phyloP scores from a whole-genome alignment of 1,140 invertebrate genomes.

The Armadillidium nasatum region DNA sequence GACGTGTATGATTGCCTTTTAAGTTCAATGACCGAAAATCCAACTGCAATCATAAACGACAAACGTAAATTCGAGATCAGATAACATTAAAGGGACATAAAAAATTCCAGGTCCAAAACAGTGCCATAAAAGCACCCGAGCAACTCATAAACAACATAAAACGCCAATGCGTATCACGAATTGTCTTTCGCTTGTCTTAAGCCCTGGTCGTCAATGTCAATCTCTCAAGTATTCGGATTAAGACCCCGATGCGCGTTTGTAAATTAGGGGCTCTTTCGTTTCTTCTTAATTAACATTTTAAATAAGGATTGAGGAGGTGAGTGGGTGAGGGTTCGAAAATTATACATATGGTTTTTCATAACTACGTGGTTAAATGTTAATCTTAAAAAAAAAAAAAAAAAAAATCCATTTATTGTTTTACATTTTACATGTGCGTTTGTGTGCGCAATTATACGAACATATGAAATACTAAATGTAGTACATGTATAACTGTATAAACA shows the following conservation, averaged over 20 bases:
- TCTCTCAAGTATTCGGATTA: not conserved
- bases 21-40: slow-evolving; percentile 1
- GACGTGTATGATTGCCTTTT: not conserved
- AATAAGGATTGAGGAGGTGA: too few relatives aligned
- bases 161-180: slow-evolving; percentile 2
- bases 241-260: not conserved
- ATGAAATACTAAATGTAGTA: too few relatives aligned
- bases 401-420: too few relatives aligned
- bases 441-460: too few relatives aligned
- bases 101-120: slow-evolving; percentile 9
- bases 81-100: slow-evolving; percentile 1
- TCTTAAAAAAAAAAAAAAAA: too few relatives aligned
- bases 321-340: not conserved
- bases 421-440: too few relatives aligned
- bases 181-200: not conserved
- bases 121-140: not conserved
- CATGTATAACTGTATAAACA: too few relatives aligned
- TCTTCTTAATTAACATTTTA: not conserved
- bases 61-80: not conserved
- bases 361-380: not conserved
- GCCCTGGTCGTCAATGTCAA: not conserved
- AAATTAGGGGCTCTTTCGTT: slow-evolving; percentile 1
- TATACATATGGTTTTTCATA: not conserved
- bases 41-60: not conserved
- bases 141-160: slow-evolving; percentile 7